phyloP scores from a whole-genome alignment of 1,140 invertebrate genomes.

The Nephila pilipes region DNA sequence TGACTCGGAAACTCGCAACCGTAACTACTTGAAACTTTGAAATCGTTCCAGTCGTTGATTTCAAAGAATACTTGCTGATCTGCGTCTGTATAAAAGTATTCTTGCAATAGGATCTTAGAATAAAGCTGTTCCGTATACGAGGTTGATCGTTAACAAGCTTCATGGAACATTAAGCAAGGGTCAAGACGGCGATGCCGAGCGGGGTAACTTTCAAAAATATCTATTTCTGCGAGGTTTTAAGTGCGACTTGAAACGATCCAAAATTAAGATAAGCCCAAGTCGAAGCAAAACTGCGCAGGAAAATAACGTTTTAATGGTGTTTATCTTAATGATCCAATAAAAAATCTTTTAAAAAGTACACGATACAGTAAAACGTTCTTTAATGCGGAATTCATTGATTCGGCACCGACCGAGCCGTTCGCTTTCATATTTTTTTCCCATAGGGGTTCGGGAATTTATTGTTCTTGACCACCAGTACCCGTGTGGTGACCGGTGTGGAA shows the following conservation, averaged over 20 bases:
- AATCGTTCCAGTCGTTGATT: slow-evolving; percentile 20
- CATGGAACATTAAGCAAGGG: slow-evolving; percentile 41
- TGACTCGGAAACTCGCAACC: no score
- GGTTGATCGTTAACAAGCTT: slow-evolving; percentile 36
- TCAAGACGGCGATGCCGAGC: background rate
- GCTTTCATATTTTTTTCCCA: no score
- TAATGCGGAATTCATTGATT: no score
- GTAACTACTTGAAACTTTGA: background rate
- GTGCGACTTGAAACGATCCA: background rate
- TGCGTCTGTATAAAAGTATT: background rate
- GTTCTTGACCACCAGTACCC: no score
- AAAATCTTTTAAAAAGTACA: no score
- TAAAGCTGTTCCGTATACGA: background rate
- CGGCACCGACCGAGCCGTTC: no score
- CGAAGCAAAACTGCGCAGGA: no score
- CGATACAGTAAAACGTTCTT: no score
- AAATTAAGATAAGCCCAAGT: background rate
- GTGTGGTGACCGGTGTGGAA: no score
- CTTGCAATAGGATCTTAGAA: slow-evolving; percentile 1
- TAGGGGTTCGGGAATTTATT: no score
- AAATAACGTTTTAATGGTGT: no score
- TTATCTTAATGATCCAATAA: no score
- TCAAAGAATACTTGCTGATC: background rate
- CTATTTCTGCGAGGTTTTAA: background rate
- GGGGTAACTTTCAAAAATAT: background rate